Evolutionary conservation across 2,113 vertebrate species (phyloP), one percentile per base, ranked within the genome.

Genomic region (Daubentonia madagascariensis): DNA sequence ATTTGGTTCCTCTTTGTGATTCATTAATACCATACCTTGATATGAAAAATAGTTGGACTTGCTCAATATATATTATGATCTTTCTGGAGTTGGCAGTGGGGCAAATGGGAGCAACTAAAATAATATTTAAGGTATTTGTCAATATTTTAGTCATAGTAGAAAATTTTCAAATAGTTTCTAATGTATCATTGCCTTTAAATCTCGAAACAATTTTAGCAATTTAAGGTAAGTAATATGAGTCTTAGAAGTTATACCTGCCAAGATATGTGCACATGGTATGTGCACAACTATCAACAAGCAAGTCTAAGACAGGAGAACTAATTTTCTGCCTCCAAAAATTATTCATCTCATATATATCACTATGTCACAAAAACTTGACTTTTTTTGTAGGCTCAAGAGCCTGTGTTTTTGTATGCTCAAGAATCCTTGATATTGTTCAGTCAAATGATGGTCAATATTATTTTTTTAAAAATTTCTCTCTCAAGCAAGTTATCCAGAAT

Each of bases 381-480:
- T 30, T 75, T 75, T 84, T 61, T 32, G 50, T 14, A 50, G 12
- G 50, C 50, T 50, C 50, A 50, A 50, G 50, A 50, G 50, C 50
- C 50, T 50, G 12, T 50, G 50, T n/a, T 76, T 76, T 54, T 25
- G 2, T 85, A 35, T 68, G 67, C 20, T 85, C 52, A 78, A 76
- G n/a, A 48, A 4, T 4, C 4, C 20, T 76, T 37, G 59, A 30
- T 40, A 83, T 87, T 67, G 87, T 40, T 79, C 20, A 45, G 28
- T 54, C 8, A 84, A 28, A 45, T 61, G 23, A 50, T 65, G 13
- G 14, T 23, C 28, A 45, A 35, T 37, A 18, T 14, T 57, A 18
- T 40, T 61, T 12, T 12, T 30, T 10, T 0, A 1, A 37, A 84
- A 61, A 54, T 22, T 25, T 0, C 32, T 4, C 10, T 45, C 3